Conservation (phyloP, 2,888 invertebrate genomes). For the Nomada fabriciana region DNA sequence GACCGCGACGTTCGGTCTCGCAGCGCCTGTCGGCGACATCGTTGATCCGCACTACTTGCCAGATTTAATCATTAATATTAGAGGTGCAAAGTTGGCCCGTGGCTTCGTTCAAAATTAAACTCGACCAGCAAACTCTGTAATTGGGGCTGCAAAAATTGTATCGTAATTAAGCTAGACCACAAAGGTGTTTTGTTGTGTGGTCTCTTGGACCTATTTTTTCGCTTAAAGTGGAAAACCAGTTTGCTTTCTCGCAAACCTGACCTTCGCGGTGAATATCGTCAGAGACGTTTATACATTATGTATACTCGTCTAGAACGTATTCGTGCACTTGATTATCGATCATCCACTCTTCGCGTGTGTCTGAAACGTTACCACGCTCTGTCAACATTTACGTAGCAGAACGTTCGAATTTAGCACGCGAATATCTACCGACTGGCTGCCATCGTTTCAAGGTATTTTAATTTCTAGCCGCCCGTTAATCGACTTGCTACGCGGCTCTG, state of each 20-base stretch:
- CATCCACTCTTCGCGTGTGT: slow-evolving; percentile 53
- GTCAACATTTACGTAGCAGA: slow-evolving; percentile 58
- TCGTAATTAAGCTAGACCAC: not conserved
- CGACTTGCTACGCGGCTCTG: slow-evolving; percentile 21
- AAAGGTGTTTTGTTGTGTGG: not conserved
- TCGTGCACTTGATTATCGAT: slow-evolving; percentile 60
- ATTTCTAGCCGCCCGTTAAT: slow-evolving; percentile 30
- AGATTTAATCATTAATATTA: not conserved
- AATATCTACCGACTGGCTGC: slow-evolving; percentile 31
- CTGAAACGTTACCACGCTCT: slow-evolving; percentile 50
- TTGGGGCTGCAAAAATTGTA: not conserved
- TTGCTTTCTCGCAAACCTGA: slow-evolving; percentile 47
- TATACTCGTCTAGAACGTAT: slow-evolving; percentile 43
- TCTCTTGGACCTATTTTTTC: slow-evolving; percentile 8
- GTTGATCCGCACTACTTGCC: slow-evolving; percentile 2
- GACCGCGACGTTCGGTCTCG: slow-evolving; percentile 1
- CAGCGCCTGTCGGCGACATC: not conserved
- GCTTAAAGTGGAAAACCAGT: slow-evolving; percentile 1
- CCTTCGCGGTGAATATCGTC: slow-evolving; percentile 48
- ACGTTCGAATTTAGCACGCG: slow-evolving; percentile 58
- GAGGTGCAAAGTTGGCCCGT: not conserved
- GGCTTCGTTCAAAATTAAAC: slow-evolving; percentile 7
- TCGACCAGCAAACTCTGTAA: not conserved
- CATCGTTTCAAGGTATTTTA: slow-evolving; percentile 36
- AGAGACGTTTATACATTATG: slow-evolving; percentile 46